phyloP scores from a whole-genome alignment of 1,140 invertebrate species.

The Eupristina koningsbergeri region DNA sequence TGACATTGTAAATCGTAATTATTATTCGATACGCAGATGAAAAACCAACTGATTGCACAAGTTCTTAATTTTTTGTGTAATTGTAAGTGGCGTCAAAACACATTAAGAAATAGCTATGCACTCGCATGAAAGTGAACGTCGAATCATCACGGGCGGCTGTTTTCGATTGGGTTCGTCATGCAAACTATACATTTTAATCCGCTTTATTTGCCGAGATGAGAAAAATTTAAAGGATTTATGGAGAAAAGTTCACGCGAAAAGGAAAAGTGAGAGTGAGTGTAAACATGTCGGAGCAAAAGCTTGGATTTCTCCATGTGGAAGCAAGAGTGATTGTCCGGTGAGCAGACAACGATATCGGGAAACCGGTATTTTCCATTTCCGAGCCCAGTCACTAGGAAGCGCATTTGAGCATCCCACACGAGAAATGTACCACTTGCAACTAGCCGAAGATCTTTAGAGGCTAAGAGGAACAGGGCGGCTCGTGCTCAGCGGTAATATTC shows the following conservation, averaged over 20 bases:
- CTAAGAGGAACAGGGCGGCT: neutral
- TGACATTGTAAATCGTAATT: slow-evolving; percentile 2
- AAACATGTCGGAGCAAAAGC: neutral
- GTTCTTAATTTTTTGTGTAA: neutral
- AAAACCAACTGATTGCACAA: neutral
- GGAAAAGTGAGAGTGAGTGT: slow-evolving; percentile 8
- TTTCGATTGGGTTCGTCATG: neutral
- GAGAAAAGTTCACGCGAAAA: neutral
- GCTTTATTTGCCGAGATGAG: neutral
- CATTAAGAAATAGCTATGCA: neutral
- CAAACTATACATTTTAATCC: neutral
- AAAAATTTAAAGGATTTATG: neutral
- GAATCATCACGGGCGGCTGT: neutral
- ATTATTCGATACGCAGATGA: neutral
- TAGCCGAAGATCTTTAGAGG: neutral
- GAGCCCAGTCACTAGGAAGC: neutral
- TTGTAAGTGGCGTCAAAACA: neutral
- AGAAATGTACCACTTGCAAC: too few relatives aligned
- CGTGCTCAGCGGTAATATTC: neutral
- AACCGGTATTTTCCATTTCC: neutral
- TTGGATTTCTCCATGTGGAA: neutral
- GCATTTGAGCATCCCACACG: neutral
- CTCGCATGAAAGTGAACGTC: neutral
- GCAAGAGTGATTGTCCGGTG: neutral
- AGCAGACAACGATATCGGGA: neutral